Conservation (phyloP, 92 coral and sea anemone species). For the Palythoa heliodiscus region DNA sequence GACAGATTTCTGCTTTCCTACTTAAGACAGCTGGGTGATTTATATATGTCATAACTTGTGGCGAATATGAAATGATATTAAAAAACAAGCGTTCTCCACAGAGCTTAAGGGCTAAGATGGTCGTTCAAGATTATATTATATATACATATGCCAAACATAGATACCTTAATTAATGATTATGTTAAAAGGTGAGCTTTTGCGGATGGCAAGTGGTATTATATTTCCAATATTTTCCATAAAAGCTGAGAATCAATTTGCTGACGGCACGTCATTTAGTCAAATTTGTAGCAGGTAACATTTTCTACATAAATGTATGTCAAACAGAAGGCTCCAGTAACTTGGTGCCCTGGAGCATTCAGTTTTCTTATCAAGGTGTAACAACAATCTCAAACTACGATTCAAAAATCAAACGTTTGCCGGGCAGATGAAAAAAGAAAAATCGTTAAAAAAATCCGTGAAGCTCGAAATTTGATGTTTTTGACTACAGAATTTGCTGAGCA, state of each 20-base stretch:
- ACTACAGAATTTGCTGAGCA: too few species aligned
- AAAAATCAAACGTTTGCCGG: too few species aligned
- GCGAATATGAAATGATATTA: neutral
- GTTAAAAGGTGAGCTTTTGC: neutral
- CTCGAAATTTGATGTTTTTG: too few species aligned
- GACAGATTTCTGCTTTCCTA: neutral
- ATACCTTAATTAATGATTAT: neutral
- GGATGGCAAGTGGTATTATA: neutral
- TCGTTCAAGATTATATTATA: neutral
- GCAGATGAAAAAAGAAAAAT: too few species aligned
- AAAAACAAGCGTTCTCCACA: neutral
- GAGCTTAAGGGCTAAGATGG: neutral
- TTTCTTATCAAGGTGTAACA: too few species aligned
- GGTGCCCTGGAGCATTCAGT: too few species aligned
- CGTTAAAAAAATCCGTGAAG: too few species aligned
- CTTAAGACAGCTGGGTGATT: neutral
- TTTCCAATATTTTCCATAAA: neutral
- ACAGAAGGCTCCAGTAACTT: too few species aligned
- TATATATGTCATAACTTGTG: neutral
- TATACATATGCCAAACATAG: neutral
- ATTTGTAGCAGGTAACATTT: too few species aligned
- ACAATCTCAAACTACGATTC: too few species aligned
- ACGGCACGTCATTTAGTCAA: neutral
- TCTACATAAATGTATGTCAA: too few species aligned
- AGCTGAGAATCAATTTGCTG: neutral